phyloP scores from a whole-genome alignment of 2,797 vertebrate species.

The Psittacula derbiana region DNA sequence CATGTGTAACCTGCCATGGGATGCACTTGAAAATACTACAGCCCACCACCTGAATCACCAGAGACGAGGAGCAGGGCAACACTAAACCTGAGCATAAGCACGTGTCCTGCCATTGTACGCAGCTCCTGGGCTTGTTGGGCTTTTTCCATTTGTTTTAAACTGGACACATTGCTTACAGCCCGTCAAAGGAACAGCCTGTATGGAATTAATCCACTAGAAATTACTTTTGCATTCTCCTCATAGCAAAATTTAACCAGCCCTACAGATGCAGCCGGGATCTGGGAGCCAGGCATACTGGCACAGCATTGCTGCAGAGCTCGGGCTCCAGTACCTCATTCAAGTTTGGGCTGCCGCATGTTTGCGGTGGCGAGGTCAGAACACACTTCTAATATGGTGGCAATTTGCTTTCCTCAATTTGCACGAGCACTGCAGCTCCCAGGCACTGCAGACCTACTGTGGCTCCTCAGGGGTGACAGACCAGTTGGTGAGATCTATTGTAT shows the following conservation, averaged over 20 bases:
- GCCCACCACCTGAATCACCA: neutral
- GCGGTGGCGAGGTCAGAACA: neutral
- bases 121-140: neutral
- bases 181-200: neutral
- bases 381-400: neutral
- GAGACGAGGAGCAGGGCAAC: neutral
- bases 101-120: fast-evolving
- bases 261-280: neutral
- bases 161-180: neutral
- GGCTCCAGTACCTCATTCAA: neutral
- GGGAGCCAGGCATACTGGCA: neutral
- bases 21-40: neutral
- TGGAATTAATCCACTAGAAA: constrained; percentile 20
- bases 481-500: neutral
- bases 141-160: neutral
- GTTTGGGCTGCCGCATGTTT: neutral
- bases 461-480: neutral
- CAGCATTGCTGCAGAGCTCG: neutral
- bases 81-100: neutral
- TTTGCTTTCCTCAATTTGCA: neutral
- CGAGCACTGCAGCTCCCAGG: neutral
- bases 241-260: neutral
- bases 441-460: neutral
- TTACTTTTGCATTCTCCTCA: neutral
- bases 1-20: neutral